A percentile compares a stretch with the other conserved stretches of the same genome.
These are phyloP conservation scores for Urocitellus parryii DNA, from an alignment of 2,113 vertebrate species.

Conservation along the genomic window DNA sequence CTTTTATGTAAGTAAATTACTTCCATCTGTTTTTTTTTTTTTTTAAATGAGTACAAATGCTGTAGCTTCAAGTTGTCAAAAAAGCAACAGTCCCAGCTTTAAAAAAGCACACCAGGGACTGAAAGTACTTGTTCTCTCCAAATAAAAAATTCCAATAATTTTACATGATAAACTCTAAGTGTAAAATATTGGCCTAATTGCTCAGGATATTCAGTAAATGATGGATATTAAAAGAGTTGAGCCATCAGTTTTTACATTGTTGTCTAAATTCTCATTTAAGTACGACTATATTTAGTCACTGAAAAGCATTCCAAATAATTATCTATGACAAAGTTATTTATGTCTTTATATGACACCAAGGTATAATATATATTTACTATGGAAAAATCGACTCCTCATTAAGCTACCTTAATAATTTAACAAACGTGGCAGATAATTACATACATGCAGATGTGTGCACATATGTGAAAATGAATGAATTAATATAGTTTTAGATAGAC, in stretches of 20 bases:
- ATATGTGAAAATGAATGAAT: background rate
- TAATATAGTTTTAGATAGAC: slow-evolving; percentile 16
- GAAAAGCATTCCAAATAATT: slow-evolving; percentile 55
- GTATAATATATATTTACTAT: slow-evolving; percentile 32
- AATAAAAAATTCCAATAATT: slow-evolving; percentile 38
- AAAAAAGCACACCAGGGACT: background rate
- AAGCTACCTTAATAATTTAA: background rate
- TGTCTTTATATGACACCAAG: slow-evolving; percentile 36
- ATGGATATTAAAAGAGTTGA: slow-evolving; percentile 34
- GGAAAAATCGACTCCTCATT: slow-evolving; percentile 28
- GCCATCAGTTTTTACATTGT: background rate
- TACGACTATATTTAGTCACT: background rate
- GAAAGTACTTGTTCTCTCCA: background rate
- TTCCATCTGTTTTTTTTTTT: slow-evolving; percentile 75
- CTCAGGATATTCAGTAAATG: slow-evolving; percentile 1
- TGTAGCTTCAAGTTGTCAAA: slow-evolving; percentile 58
- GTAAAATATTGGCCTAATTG: background rate
- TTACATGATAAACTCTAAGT: background rate
- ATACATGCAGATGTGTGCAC: background rate
- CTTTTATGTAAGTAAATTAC: slow-evolving; percentile 77
- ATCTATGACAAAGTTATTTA: slow-evolving; percentile 22
- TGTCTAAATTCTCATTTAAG: slow-evolving; percentile 12
- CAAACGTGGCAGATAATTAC: background rate
- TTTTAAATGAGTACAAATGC: slow-evolving; percentile 68
- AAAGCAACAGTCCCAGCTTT: slow-evolving; percentile 24